A percentile compares a stretch with the other conserved stretches of the same genome.
Conservation (phyloP, 2,113 vertebrate species). For the Heptranchias perlo region DNA sequence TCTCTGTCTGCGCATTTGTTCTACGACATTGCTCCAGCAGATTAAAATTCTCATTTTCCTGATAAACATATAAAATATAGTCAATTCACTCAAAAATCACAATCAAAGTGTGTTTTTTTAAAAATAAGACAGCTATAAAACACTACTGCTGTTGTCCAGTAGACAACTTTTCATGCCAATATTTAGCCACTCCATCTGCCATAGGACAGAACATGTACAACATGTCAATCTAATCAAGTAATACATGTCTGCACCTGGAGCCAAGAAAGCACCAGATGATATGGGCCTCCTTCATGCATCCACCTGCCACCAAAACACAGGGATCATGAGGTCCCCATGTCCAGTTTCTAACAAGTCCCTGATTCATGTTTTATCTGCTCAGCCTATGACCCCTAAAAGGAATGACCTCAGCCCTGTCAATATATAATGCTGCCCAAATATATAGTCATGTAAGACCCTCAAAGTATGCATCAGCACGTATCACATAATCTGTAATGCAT, state of each 20-base stretch:
- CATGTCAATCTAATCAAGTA: neutral
- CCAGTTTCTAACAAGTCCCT: too few relatives aligned
- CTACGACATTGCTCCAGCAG: slow-evolving; percentile 62
- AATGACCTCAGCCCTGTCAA: neutral
- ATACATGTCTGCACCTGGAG: neutral
- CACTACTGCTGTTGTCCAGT: neutral
- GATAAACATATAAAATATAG: slow-evolving; percentile 27
- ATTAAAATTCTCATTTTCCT: slow-evolving; percentile 63
- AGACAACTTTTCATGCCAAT: neutral
- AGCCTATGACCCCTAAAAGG: neutral
- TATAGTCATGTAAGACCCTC: neutral
- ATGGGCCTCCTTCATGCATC: neutral
- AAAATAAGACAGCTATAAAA: neutral
- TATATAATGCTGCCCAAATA: neutral
- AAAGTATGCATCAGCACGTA: neutral
- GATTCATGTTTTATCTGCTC: neutral
- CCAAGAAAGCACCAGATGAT: neutral
- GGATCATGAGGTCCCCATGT: neutral
- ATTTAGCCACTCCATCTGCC: neutral
- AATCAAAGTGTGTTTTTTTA: neutral
- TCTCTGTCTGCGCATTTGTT: slow-evolving; percentile 53
- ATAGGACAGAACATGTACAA: neutral
- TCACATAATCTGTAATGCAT: neutral
- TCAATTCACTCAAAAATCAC: neutral
- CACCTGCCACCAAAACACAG: neutral